phyloP scores from a whole-genome alignment of 2,797 vertebrate species.

The Pangasius macronema region DNA sequence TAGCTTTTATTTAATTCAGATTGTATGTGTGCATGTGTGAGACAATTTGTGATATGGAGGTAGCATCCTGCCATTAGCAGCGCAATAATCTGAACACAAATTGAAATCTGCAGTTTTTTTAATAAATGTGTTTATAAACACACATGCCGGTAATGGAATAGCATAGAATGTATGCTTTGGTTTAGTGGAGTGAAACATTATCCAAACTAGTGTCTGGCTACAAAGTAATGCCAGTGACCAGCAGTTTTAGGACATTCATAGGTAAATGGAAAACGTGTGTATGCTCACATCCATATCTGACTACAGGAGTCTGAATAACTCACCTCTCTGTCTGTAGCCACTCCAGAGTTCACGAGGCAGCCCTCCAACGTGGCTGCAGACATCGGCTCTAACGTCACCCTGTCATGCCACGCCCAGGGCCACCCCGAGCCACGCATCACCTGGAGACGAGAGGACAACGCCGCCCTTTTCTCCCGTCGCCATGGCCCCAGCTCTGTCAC shows the following conservation, averaged over 20 bases:
- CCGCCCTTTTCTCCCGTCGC: conserved; percentile 73
- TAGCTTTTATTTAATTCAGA: background rate
- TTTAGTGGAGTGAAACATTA: too few relatives aligned
- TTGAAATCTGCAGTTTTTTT: background rate
- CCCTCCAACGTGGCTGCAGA: conserved; percentile 80
- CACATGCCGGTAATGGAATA: too few relatives aligned
- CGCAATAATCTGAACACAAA: too few relatives aligned
- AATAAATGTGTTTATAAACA: too few relatives aligned
- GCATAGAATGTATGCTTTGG: background rate
- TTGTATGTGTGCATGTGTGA: background rate
- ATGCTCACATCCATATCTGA: background rate
- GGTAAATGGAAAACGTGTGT: too few relatives aligned
- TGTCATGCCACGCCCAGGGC: conserved; percentile 82
- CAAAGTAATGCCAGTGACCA: background rate
- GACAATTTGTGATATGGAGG: background rate
- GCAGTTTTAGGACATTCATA: background rate
- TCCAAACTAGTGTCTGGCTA: too few relatives aligned
- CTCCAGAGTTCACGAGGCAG: conserved; percentile 83
- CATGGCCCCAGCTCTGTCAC: conserved; percentile 73
- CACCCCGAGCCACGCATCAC: conserved; percentile 86
- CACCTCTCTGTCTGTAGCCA: conserved; percentile 66
- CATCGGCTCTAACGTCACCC: conserved; percentile 85
- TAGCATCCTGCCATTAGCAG: background rate
- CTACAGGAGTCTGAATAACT: background rate
- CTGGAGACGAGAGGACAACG: conserved; percentile 82